Base-by-base conservation (phyloP, 2,113 vertebrate species). In the Spea multiplicata region DNA sequence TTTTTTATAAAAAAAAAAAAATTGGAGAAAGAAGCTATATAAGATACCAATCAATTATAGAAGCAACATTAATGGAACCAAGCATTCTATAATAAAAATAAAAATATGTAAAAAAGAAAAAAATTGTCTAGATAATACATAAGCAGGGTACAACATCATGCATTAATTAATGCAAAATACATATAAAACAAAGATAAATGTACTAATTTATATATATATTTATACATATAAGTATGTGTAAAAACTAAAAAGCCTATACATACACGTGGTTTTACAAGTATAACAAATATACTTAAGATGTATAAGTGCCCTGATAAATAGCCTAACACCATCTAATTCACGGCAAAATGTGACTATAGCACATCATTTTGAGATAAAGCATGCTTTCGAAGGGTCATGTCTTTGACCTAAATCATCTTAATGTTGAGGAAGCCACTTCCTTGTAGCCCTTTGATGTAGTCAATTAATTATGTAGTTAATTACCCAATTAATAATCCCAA, bases 401-500 rank as follows among this genome's bases (percentile, higher is more conserved):
- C 64, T 59, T 73, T 16, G 66, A 73, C 73, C 71, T 67, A 67
- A 67, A 67, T 74, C 44, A 57, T 6, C 30, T 8, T n/a, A 47
- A 59, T 61, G 78, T 73, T 50, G 55, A 48, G 44, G 55, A 71
- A 67, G 44, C 8, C 62, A 50, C 71, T 80, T 80, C 45, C 78
- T 80, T 53, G 47, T 1, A 6, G 10, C 14, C 50, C 77, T 80
- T 80, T 80, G 71, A 80, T 66, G 62, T 66, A 44, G n/a, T 16
- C 6, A 52, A 44, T 5, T 62, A 55, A 52, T 30, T 30, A 80
- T 66, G 62, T 66, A 44, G n/a, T 16, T 12, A 52, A 44, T 5
- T 62, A 55, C 45, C 66, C 66, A 12, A 73, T 73, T 57, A 73
- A 73, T 30, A 17, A 44, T 9, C n/a, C 14, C 14, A 16, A 66